A percentile compares a stretch with the other conserved stretches of the same genome.
phyloP scores from a whole-genome alignment of 37 sponge, comb jelly and placozoan genomes.

The Lycopodina hypogea region DNA sequence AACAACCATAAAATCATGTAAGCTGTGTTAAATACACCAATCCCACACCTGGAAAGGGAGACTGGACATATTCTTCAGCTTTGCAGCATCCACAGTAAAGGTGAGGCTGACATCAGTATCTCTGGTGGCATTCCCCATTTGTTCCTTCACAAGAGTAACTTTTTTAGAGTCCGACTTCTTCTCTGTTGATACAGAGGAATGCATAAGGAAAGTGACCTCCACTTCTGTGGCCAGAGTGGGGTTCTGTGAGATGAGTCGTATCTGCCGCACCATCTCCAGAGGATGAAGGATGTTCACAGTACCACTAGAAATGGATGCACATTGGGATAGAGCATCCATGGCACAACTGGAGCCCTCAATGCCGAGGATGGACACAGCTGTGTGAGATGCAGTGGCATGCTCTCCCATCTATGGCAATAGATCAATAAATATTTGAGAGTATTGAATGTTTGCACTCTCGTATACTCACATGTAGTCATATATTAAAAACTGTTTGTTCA shows the following conservation, averaged over 20 bases:
- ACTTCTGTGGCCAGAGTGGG: conserved; percentile 83
- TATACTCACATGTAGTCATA: too few relatives aligned
- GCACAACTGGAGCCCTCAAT: conserved; percentile 87
- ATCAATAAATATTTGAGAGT: too few relatives aligned
- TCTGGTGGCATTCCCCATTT: conserved; percentile 80
- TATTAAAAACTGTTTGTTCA: too few relatives aligned
- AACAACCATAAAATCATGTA: not conserved
- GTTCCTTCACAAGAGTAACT: conserved; percentile 40
- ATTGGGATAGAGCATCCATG: conserved; percentile 74
- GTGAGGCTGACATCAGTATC: conserved; percentile 72
- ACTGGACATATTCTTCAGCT: conserved; percentile 30
- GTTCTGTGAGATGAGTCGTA: conserved; percentile 88
- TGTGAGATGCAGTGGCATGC: conserved; percentile 66
- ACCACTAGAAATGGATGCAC: conserved; percentile 82
- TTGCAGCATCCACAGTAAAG: conserved; percentile 51
- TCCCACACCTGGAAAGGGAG: conserved; percentile 75
- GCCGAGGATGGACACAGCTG: conserved; percentile 80
- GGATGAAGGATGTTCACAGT: conserved; percentile 94
- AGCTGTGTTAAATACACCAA: not conserved
- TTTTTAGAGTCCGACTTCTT: conserved; percentile 28
- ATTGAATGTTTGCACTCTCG: too few relatives aligned
- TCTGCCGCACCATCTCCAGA: conserved; percentile 93
- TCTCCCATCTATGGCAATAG: conserved; percentile 77
- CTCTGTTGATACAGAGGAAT: conserved; percentile 17
- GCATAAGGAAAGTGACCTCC: conserved; percentile 47